Evolutionary conservation across 1,140 invertebrate species (phyloP), one percentile per base, ranked within the genome.

Genomic region (Drosophila nigromelanica): DNA sequence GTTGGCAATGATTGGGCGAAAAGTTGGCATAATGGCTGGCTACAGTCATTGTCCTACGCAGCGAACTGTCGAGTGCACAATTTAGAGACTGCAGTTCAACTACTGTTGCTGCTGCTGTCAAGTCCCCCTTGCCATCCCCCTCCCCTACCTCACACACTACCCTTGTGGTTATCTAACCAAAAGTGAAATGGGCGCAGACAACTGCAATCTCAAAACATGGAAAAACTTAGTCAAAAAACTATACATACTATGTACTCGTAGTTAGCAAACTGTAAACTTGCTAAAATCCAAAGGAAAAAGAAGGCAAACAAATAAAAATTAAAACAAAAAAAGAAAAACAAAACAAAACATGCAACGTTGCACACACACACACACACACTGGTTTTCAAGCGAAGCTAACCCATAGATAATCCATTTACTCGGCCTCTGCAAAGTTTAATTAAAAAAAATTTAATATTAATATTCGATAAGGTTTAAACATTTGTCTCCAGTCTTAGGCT

Each of bases 181-280:
- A 82, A 81, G 83, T 81, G 72, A 82, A 87, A 82, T 81, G 78
- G 64, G 71, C 78, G 60, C 75, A 64, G 69, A 52, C 64, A 64
- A 74, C 59, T 63, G 64, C 47, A 51, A 59, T 56, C 61, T 73
- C 58, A 56, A 74, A 72, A 64, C 74, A 80, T 78, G 78, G 55
- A 70, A 73, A 87, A 87, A 63, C 60, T 73, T 69, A 42, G 56
- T 42, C 60, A 66, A 85, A 77, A 85, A 52, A 86, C 63, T 71
- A 81, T 76, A 82, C 64, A 78, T 73, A n/a, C n/a, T n/a, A 73
- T 69, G 71, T 63, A 73, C 40, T 78, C 58, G 79, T 40, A 76
- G 76, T 82, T 87, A 89, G 81, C 82, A 87, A 89, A 82, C 82
- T 89, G 82, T 68, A 78, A 87, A 87, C 78, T 87, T 87, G 78